These are phyloP conservation scores for Chunga burmeisteri DNA, from an alignment of 2,113 vertebrate species.

Conservation along the genomic window DNA sequence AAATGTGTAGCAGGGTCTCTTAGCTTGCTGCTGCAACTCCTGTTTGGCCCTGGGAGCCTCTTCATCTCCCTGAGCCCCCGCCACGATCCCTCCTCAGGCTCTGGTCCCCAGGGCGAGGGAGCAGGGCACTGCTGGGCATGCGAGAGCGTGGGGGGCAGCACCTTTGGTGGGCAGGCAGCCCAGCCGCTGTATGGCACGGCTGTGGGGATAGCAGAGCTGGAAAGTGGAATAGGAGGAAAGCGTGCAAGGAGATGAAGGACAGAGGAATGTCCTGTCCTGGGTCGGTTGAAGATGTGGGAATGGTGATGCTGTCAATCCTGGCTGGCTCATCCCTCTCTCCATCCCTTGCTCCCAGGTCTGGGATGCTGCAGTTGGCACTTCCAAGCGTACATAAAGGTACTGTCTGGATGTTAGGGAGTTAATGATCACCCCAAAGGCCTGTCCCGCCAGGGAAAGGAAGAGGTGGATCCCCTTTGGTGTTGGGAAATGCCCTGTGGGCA, in stretches of 20 bases:
- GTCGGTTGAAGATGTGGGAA: neutral
- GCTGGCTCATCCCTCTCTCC: neutral
- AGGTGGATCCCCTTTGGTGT: neutral
- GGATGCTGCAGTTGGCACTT: neutral
- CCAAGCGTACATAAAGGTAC: neutral
- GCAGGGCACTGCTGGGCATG: too few species aligned
- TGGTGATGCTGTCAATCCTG: neutral
- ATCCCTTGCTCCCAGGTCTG: neutral
- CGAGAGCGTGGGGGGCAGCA: neutral
- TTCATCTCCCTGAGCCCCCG: neutral
- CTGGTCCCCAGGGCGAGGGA: neutral
- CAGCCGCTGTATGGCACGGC: neutral
- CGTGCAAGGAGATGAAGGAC: neutral
- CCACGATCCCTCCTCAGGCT: neutral
- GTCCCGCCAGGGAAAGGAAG: neutral
- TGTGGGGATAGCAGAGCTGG: neutral
- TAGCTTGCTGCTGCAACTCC: neutral
- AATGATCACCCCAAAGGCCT: neutral
- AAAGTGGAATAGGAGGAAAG: neutral
- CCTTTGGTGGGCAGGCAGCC: neutral
- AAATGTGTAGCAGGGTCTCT: neutral
- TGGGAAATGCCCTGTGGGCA: neutral
- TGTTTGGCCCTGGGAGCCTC: neutral
- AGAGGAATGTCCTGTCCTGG: neutral
- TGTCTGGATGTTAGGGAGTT: neutral